Base-by-base conservation (phyloP, 2,888 invertebrate species). In the Platycheirus rosarum region DNA sequence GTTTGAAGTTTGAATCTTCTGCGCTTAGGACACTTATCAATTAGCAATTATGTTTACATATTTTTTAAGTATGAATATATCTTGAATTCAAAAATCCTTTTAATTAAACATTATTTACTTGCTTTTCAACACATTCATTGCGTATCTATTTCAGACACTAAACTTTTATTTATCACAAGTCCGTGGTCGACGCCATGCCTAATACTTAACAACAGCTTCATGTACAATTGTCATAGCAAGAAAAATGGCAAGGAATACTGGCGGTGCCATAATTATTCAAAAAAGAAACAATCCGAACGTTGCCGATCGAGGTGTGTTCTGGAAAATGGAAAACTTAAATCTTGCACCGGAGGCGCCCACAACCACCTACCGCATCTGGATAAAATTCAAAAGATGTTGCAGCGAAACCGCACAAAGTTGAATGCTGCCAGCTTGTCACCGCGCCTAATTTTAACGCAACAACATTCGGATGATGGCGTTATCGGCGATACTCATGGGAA, bases 211-310 rank as follows among this genome's bases (percentile, higher is more conserved):
- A 87, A 87, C 62, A 77, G 63, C 49, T 91, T 85, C 75, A 88
- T 91, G 87, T 91, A 90, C 84, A 91, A 91, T 80, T 89, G 91
- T 26, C 91, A 91, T 79, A 91, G 91, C 76, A 88, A 88, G n/a
- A 90, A 90, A 68, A 89, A 88, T 68, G 89, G 88, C 79, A 90
- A 90, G 78, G 89, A 89, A 69, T 91, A 91, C 75, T 91, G 91
- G 91, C 88, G 91, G 9, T 91, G 91, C 46, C 91, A 91, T 84
- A 91, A 91, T 85, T 91, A 91, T 78, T 91, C 91, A 2, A 91
- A 91, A 76, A 89, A 89, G 75, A 84, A 87, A 20, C 87, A 88
- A 75, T 88, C 88, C 16, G 87, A 88, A 55, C 87, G 91, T 4
- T 91, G 91, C 78, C 88, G 90, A 2, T 89, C 91, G 0, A 87